A percentile compares a stretch with the other conserved stretches of the same genome.
These are phyloP conservation scores for Netelia inedita DNA, from an alignment of 2,888 invertebrate species.

Conservation along the genomic window DNA sequence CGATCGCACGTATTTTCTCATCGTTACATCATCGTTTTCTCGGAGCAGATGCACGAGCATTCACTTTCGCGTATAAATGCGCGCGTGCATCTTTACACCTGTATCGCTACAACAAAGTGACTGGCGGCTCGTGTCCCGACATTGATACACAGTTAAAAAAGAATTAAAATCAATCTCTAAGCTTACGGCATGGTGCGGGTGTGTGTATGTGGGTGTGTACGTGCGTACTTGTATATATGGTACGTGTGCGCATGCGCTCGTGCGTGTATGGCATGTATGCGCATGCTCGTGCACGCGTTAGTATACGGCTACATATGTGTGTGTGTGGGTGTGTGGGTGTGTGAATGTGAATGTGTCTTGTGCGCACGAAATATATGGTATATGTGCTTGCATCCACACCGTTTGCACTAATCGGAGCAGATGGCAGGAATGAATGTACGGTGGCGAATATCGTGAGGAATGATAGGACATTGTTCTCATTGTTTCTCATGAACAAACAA, in stretches of 20 bases:
- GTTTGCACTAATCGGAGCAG: neutral
- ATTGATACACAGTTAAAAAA: slow-evolving; percentile 29
- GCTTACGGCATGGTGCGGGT: neutral
- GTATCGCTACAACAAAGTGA: slow-evolving; percentile 38
- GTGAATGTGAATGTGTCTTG: neutral
- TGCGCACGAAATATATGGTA: slow-evolving; percentile 18
- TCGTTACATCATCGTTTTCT: slow-evolving; percentile 51
- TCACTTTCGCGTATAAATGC: slow-evolving; percentile 37
- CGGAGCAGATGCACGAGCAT: slow-evolving; percentile 44
- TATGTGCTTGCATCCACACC: neutral
- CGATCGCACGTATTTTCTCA: slow-evolving; percentile 33
- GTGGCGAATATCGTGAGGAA: slow-evolving; percentile 5
- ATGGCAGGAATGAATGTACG: slow-evolving; percentile 13
- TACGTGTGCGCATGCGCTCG: too few relatives aligned
- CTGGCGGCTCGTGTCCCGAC: slow-evolving; percentile 44
- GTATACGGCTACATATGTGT: too few relatives aligned
- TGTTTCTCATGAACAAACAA: slow-evolving; percentile 7
- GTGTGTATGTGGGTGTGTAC: too few relatives aligned
- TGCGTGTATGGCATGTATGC: too few relatives aligned
- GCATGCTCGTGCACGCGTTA: too few relatives aligned
- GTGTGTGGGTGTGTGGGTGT: too few relatives aligned
- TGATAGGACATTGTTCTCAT: slow-evolving; percentile 3
- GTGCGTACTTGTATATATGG: too few relatives aligned
- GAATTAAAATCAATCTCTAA: slow-evolving; percentile 24
- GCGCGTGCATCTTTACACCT: slow-evolving; percentile 45